Percentiles rank a stretch among this genome's conserved stretches.
phyloP scores from a whole-genome alignment of 2,888 invertebrate species.

The Xanthorhoe designata region DNA sequence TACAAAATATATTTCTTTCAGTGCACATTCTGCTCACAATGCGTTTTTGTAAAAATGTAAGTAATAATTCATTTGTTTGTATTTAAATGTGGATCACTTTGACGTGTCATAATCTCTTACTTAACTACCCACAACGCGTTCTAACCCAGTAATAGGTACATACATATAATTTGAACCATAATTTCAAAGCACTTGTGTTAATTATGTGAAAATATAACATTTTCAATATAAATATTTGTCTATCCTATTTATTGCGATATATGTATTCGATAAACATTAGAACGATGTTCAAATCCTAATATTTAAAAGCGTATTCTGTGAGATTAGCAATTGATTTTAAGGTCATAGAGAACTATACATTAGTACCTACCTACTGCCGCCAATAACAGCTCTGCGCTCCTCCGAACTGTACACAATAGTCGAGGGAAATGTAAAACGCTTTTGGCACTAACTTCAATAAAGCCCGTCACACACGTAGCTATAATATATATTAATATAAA shows the following conservation, averaged over 20 bases:
- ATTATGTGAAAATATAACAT: conserved; percentile 49
- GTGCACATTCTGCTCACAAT: conserved; percentile 60
- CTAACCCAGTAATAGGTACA: conserved; percentile 24
- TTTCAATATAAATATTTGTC: conserved; percentile 40
- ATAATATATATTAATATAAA: too few species aligned
- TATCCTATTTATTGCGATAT: conserved; percentile 42
- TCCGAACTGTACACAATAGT: conserved; percentile 63
- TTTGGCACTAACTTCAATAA: conserved; percentile 84
- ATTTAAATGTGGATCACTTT: conserved; percentile 51
- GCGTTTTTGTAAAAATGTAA: conserved; percentile 36
- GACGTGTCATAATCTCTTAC: conserved; percentile 43
- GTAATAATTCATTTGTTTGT: conserved; percentile 48
- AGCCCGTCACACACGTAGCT: too few species aligned
- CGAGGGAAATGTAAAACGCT: conserved; percentile 73
- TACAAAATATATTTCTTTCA: conserved; percentile 74
- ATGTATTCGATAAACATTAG: conserved; percentile 41
- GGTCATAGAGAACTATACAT: conserved; percentile 45
- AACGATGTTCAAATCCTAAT: conserved; percentile 62
- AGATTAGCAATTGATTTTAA: conserved; percentile 57
- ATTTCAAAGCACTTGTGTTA: conserved; percentile 38
- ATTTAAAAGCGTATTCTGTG: conserved; percentile 69
- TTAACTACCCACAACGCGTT: conserved; percentile 47
- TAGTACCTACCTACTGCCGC: conserved; percentile 32
- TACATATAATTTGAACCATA: conserved; percentile 29
- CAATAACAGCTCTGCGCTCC: conserved; percentile 48